Conservation (phyloP, 2,888 invertebrate genomes). For the Rhagonycha lutea region DNA sequence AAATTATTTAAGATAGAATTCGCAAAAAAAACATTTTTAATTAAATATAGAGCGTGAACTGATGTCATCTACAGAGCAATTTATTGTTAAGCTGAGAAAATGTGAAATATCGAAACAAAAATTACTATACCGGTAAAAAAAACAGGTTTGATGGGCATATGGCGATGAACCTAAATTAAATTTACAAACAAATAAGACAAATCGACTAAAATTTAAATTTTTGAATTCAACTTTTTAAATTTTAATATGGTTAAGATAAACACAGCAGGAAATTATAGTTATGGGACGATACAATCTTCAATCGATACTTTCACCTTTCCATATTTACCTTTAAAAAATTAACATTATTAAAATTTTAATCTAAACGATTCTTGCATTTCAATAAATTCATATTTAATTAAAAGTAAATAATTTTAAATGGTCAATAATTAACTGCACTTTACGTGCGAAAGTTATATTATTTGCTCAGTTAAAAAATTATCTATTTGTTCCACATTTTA, state of each 20-base stretch:
- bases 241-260: neutral
- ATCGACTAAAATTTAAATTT: neutral
- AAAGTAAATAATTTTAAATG: neutral
- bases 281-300: neutral
- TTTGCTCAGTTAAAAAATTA: neutral
- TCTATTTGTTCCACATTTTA: neutral
- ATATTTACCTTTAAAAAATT: neutral
- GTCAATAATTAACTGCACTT: neutral
- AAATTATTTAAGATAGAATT: too few relatives aligned
- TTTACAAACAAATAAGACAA: neutral
- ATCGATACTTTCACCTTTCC: neutral
- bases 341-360: neutral
- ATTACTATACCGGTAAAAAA: neutral
- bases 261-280: neutral
- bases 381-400: neutral
- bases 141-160: neutral
- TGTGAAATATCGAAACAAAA: neutral
- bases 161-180: neutral
- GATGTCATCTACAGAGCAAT: neutral
- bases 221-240: neutral
- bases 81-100: neutral
- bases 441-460: neutral
- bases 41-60: too few relatives aligned
- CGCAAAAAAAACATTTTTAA: too few relatives aligned
- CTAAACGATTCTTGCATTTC: neutral